phyloP scores from a whole-genome alignment of 2,888 invertebrate genomes.

The Lordiphosa fenestrarum region DNA sequence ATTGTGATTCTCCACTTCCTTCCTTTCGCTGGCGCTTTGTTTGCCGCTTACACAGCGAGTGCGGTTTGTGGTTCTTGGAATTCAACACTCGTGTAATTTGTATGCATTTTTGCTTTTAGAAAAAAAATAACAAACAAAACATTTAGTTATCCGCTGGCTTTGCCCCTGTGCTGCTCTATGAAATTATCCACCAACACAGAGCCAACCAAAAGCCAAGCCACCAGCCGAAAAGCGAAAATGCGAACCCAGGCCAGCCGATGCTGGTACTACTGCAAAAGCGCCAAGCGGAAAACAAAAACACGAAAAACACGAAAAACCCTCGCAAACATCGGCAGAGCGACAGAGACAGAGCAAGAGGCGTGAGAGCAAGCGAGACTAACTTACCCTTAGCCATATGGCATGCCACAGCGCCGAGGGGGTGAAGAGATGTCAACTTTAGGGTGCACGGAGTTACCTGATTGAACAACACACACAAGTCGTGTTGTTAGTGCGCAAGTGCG shows the following conservation, averaged over 20 bases:
- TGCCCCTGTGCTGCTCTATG: no score
- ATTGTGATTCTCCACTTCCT: not conserved
- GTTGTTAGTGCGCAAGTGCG: not conserved
- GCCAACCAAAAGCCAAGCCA: constrained; percentile 39
- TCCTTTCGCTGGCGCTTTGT: constrained; percentile 9
- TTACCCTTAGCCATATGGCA: constrained; percentile 18
- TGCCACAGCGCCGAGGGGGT: constrained; percentile 2
- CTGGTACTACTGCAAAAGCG: constrained; percentile 22
- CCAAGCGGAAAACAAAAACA: constrained; percentile 49
- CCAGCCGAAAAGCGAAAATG: constrained; percentile 22
- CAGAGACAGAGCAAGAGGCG: constrained; percentile 1
- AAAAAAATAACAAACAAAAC: constrained; percentile 2
- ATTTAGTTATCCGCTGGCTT: not conserved
- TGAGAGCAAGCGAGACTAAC: constrained; percentile 1
- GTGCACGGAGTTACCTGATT: no score
- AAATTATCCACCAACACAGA: no score
- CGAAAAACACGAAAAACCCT: constrained; percentile 31
- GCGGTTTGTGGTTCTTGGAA: not conserved
- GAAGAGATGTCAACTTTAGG: no score
- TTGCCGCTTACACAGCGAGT: not conserved
- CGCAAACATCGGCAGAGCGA: constrained; percentile 8
- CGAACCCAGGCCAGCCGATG: constrained; percentile 11
- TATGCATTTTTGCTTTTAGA: constrained; percentile 4
- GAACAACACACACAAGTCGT: no score
- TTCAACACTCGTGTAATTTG: not conserved